Conservation (phyloP, 2,888 invertebrate species). For the Asteroscopus sphinx region DNA sequence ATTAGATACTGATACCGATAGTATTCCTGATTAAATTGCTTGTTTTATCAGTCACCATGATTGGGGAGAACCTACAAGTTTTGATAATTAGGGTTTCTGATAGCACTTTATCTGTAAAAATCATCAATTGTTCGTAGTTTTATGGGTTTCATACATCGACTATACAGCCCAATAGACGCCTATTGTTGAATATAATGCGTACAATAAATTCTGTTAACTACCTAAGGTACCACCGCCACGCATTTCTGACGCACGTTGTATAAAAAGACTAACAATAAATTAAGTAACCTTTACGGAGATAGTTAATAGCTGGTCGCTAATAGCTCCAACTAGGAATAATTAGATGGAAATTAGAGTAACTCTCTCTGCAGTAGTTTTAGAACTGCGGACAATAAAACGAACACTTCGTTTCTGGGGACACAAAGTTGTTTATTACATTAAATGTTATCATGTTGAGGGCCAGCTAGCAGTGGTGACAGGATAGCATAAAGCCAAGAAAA, state of each 20-base stretch:
- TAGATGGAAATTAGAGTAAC: slow-evolving; percentile 36
- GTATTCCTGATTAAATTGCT: slow-evolving; percentile 37
- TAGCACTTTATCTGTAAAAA: slow-evolving; percentile 4
- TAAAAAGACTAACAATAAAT: slow-evolving; percentile 22
- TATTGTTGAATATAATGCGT: too few relatives aligned
- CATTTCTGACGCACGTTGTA: too few relatives aligned
- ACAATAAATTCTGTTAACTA: too few relatives aligned
- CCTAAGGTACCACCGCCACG: too few relatives aligned
- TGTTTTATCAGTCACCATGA: slow-evolving; percentile 18
- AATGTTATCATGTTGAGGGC: slow-evolving; percentile 21
- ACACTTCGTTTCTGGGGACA: slow-evolving; percentile 11
- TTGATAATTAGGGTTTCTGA: slow-evolving; percentile 26
- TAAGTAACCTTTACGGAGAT: slow-evolving; percentile 12
- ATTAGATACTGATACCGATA: slow-evolving; percentile 39
- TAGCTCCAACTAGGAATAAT: slow-evolving; percentile 34
- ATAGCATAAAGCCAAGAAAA: too few relatives aligned
- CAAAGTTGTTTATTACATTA: slow-evolving; percentile 36
- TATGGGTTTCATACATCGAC: background rate
- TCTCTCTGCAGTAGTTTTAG: slow-evolving; percentile 33
- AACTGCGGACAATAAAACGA: slow-evolving; percentile 30
- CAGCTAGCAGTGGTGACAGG: too few relatives aligned
- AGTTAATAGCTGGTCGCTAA: slow-evolving; percentile 24
- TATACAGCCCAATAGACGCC: too few relatives aligned
- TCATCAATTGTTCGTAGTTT: slow-evolving; percentile 3
- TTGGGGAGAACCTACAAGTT: slow-evolving; percentile 12